A percentile compares a stretch with the other conserved stretches of the same genome.
Conservation (phyloP, 2,888 invertebrate species). For the Cryptophagus acutangulus region DNA sequence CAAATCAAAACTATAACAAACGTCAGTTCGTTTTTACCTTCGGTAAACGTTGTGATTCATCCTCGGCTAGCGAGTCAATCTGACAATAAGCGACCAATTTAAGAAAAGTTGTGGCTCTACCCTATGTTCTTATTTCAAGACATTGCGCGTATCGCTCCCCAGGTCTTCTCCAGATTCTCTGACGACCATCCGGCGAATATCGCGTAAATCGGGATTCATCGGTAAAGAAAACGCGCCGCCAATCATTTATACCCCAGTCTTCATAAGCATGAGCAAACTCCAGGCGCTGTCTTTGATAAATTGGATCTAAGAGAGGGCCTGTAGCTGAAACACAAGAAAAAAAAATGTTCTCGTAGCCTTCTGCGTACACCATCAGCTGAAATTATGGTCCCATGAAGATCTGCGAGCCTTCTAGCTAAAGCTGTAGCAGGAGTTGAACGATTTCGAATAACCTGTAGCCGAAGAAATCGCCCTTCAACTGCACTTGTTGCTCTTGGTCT, state of each 20-base stretch:
- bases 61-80: too few relatives aligned
- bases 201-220: conserved; percentile 3
- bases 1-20: too few relatives aligned
- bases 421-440: conserved; percentile 4
- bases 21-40: too few relatives aligned
- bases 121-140: too few relatives aligned
- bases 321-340: conserved; percentile 1
- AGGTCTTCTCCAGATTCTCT: not conserved
- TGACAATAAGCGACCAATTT: too few relatives aligned
- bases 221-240: conserved; percentile 7
- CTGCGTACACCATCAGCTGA: conserved; percentile 3
- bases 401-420: conserved; percentile 3
- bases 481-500: too few relatives aligned
- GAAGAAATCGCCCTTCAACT: conserved; percentile 9
- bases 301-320: conserved; percentile 6
- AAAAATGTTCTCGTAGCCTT: conserved; percentile 5
- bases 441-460: conserved; percentile 3
- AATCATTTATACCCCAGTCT: conserved; percentile 1
- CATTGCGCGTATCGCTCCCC: not conserved
- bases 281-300: conserved; percentile 5
- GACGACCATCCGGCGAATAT: not conserved
- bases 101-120: too few relatives aligned
- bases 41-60: too few relatives aligned
- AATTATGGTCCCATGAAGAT: conserved; percentile 4
- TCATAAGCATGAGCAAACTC: conserved; percentile 6